Conservation (phyloP, 2,888 invertebrate genomes). For the Torymus tubicola region DNA sequence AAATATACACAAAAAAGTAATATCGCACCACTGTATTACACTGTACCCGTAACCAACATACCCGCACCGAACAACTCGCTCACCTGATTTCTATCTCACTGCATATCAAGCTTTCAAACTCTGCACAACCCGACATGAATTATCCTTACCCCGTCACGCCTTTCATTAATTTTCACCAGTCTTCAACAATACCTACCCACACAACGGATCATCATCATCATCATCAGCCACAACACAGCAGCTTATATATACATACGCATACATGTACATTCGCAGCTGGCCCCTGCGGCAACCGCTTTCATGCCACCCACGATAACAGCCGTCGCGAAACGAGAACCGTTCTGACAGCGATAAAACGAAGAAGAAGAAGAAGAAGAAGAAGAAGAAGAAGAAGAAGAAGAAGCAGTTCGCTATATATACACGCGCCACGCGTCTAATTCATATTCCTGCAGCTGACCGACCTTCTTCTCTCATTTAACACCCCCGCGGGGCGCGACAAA, state of each 20-base stretch:
- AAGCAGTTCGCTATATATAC: conserved; percentile 39
- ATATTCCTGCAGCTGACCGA: conserved; percentile 76
- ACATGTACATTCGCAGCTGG: conserved; percentile 59
- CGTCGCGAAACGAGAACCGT: background rate
- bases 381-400: conserved; percentile 9
- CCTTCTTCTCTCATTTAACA: conserved; percentile 72
- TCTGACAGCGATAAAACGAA: conserved; percentile 8
- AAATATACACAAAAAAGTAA: too few relatives aligned
- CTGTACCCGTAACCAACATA: too few relatives aligned
- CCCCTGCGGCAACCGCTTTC: conserved; percentile 54
- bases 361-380: conserved; percentile 28
- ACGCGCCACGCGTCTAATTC: conserved; percentile 50
- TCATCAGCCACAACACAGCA: background rate
- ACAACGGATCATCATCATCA: background rate
- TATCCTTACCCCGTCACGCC: background rate
- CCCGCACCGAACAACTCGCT: too few relatives aligned
- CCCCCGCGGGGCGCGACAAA: conserved; percentile 70
- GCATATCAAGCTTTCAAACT: too few relatives aligned
- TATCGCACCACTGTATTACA: too few relatives aligned
- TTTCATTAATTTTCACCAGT: conserved; percentile 28
- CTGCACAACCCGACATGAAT: conserved; percentile 5
- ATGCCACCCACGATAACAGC: conserved; percentile 62
- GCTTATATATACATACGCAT: too few relatives aligned
- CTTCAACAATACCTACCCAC: background rate
- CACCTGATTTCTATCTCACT: too few relatives aligned